phyloP scores from a whole-genome alignment of 2,888 invertebrate genomes.

The Caenorhabditis plicata region DNA sequence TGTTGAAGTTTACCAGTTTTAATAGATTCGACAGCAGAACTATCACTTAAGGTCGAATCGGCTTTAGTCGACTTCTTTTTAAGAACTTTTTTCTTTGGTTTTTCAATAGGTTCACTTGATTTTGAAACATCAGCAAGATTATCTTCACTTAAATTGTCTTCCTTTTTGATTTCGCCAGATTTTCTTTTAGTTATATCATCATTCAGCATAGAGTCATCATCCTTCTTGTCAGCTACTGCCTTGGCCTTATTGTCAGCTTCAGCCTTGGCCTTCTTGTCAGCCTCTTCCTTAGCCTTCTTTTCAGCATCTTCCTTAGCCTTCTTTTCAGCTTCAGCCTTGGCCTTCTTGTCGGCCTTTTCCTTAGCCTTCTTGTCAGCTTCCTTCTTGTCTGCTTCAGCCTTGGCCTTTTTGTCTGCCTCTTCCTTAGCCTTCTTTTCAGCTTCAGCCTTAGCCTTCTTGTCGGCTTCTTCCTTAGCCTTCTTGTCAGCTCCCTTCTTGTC shows the following conservation, averaged over 20 bases:
- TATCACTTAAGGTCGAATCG: slow-evolving; percentile 25
- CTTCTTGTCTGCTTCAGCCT: no score
- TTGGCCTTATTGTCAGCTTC: slow-evolving; percentile 2
- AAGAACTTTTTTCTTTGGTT: slow-evolving; percentile 28
- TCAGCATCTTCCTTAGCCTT: slow-evolving; percentile 6
- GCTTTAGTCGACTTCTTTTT: slow-evolving; percentile 31
- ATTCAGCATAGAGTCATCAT: no score
- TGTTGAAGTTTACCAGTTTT: no score
- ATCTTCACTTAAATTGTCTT: slow-evolving; percentile 18
- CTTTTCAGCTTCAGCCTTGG: slow-evolving; percentile 2
- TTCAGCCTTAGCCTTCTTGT: no score
- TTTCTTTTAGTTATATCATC: neutral
- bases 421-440: no score
- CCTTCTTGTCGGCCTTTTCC: slow-evolving; percentile 5
- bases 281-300: slow-evolving; percentile 6
- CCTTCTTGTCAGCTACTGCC: slow-evolving; percentile 4
- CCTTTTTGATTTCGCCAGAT: slow-evolving; percentile 3
- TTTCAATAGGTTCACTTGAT: slow-evolving; percentile 14
- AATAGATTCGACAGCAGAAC: slow-evolving; percentile 7
- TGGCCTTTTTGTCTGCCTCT: no score
- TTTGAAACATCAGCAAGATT: slow-evolving; percentile 25
- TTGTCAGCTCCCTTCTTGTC: no score
- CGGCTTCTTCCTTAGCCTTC: no score
- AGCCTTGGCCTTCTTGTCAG: slow-evolving; percentile 14
- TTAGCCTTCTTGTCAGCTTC: no score